Conservation (phyloP, 2,113 vertebrate genomes). For the Elephantulus edwardii region DNA sequence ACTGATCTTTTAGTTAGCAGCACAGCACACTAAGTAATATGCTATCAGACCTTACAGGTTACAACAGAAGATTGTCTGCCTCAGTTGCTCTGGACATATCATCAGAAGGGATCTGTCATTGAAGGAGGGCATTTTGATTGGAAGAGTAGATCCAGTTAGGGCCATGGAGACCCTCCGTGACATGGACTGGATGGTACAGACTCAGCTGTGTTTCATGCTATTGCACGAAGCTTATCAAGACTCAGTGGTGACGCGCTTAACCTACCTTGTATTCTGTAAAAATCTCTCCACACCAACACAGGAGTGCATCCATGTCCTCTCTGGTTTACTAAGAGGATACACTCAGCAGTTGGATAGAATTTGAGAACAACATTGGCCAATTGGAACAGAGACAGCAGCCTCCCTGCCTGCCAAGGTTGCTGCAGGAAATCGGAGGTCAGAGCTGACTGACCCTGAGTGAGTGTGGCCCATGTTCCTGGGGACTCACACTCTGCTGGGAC, state of each 20-base stretch:
- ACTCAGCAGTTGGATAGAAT: neutral
- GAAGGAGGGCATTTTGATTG: neutral
- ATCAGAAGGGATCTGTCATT: neutral
- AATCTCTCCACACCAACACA: rapidly evolving
- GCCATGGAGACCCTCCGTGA: neutral
- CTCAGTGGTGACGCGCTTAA: neutral
- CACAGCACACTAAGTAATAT: too few species aligned
- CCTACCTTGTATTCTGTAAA: neutral
- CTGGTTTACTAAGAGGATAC: neutral
- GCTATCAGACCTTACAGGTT: neutral
- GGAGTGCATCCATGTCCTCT: rapidly evolving
- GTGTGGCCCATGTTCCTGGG: rapidly evolving
- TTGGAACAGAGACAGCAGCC: neutral
- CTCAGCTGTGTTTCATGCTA: neutral
- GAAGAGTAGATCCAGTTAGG: neutral
- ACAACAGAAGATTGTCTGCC: neutral
- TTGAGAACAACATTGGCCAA: neutral
- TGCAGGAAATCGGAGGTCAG: too few species aligned
- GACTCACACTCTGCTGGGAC: rapidly evolving
- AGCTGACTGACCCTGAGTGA: neutral
- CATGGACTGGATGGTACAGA: neutral
- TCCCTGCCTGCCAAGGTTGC: neutral
- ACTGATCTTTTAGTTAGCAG: too few species aligned
- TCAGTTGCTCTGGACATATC: neutral
- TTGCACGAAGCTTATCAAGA: neutral